Percentiles rank a stretch among this genome's conserved stretches.
Evolutionary conservation across 2,797 vertebrate genomes (phyloP).

Genomic region (Heterohyrax brucei): DNA sequence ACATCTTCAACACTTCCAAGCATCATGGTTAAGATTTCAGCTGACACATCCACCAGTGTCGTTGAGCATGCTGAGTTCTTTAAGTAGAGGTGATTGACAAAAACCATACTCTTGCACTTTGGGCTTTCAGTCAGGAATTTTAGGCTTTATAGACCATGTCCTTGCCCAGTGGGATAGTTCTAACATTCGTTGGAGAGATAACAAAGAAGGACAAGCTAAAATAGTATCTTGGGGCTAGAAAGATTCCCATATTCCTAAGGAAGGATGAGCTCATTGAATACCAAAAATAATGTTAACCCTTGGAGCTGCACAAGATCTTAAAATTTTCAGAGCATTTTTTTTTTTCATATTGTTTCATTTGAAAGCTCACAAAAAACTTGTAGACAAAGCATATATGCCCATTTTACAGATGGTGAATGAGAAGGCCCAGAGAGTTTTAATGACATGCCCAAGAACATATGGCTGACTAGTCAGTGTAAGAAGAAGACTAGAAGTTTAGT

Average conservation of each 20-base stretch:
- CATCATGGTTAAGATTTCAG: background rate
- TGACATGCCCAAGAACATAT: background rate
- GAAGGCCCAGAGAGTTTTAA: background rate
- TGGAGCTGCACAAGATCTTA: background rate
- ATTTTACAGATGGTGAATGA: constrained; percentile 35
- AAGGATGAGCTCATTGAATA: background rate
- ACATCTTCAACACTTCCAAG: constrained; percentile 33
- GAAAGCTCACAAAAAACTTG: constrained; percentile 15
- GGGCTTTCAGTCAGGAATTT: constrained; percentile 20
- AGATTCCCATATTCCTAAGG: background rate
- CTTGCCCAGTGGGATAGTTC: background rate
- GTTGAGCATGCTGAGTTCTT: background rate
- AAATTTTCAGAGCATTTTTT: constrained; percentile 41
- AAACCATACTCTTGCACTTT: constrained; percentile 19
- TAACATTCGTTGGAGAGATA: constrained; percentile 43
- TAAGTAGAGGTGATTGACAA: constrained; percentile 1
- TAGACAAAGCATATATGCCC: background rate
- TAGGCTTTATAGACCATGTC: background rate
- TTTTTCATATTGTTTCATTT: background rate
- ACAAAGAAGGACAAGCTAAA: constrained; percentile 23
- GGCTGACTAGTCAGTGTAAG: background rate
- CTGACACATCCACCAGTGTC: background rate
- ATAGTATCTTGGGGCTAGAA: background rate
- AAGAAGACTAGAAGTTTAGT: background rate
- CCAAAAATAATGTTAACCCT: background rate